Conservation (phyloP, 2,888 invertebrate species). For the Sycophila texana region DNA sequence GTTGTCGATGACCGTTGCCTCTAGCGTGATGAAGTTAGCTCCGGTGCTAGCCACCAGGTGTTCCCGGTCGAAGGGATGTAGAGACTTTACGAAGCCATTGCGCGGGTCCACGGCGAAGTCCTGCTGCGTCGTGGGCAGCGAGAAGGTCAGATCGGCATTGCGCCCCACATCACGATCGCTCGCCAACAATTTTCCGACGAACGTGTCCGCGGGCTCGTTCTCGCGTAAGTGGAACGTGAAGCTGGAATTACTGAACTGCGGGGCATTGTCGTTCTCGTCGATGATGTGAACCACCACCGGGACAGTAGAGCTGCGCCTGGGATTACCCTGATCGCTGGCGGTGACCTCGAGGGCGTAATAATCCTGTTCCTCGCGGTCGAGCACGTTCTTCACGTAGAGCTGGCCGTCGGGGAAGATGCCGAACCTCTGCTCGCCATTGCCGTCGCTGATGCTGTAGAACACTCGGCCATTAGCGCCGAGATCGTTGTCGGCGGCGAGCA, state of each 20-base stretch:
- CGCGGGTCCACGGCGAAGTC: slow-evolving; percentile 82
- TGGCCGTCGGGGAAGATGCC: slow-evolving; percentile 97
- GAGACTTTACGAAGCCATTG: slow-evolving; percentile 92
- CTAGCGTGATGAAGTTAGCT: slow-evolving; percentile 87
- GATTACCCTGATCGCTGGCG: slow-evolving; percentile 88
- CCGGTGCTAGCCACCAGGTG: slow-evolving; percentile 86
- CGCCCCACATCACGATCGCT: slow-evolving; percentile 92
- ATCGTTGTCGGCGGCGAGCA: slow-evolving; percentile 93
- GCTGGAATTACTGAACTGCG: slow-evolving; percentile 92
- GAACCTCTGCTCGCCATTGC: slow-evolving; percentile 90
- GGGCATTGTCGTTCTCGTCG: slow-evolving; percentile 97
- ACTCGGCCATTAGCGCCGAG: slow-evolving; percentile 88
- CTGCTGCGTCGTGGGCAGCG: slow-evolving; percentile 74
- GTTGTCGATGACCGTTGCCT: slow-evolving; percentile 92
- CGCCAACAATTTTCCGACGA: slow-evolving; percentile 93
- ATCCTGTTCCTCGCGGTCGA: slow-evolving; percentile 94
- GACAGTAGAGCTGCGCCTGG: slow-evolving; percentile 86
- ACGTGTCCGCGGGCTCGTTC: slow-evolving; percentile 91
- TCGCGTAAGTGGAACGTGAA: slow-evolving; percentile 94
- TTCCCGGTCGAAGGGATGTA: slow-evolving; percentile 93
- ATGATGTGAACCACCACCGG: slow-evolving; percentile 94
- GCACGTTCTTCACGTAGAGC: slow-evolving; percentile 88
- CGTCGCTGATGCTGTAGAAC: slow-evolving; percentile 89
- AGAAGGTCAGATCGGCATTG: slow-evolving; percentile 93
- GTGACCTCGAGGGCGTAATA: slow-evolving; percentile 92